Evolutionary conservation across 2,113 vertebrate species (phyloP), one percentile per base, ranked within the genome.

Genomic region (Cyanistes caeruleus): DNA sequence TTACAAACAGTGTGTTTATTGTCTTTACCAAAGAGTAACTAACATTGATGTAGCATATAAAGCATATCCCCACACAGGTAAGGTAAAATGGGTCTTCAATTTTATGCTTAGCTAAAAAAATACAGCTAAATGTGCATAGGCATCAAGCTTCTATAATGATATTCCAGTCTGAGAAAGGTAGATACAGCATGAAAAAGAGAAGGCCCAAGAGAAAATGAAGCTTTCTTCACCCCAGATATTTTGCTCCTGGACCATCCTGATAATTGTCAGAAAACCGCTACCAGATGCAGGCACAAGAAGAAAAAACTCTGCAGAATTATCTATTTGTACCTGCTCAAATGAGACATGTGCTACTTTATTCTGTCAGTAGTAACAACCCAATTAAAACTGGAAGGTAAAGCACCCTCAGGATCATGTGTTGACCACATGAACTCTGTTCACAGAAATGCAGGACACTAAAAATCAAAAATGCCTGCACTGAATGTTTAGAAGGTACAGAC

Each of bases 341-440:
- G 90, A 95, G 43, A 65, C 58, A 84, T 1, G 7, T 63, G 59
- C 80, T 82, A 84, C 75, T 92, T 95, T 69, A 84, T 84, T 82
- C 58, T 74, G 60, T 79, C 86, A 77, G 65, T 75, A 82, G 41
- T 27, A 90, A 15, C 28, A 90, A 67, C 25, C 41, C 67, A 95
- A 77, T 79, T 89, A 95, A 94, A 95, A 87, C 52, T 5, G 1
- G 81, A 82, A 96, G 84, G 84, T 70, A 90, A 91, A 96, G 90
- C 91, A 95, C 69, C 76, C 90, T 86, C 52, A 91, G 88, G 59
- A 69, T 94, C 73, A 74, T 43, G 73, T 24, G 22, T 17, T 82
- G 86, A 88, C 39, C 85, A 95, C 87, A 37, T 64, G 86, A 98
- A 98, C 96, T 33, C 87, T 89, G 78, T 89, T 96, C 92, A 95